Percentiles rank a stretch among this genome's conserved stretches.
These are phyloP conservation scores for Gallinago stenura DNA, from an alignment of 2,797 vertebrate species.

Conservation along the genomic window DNA sequence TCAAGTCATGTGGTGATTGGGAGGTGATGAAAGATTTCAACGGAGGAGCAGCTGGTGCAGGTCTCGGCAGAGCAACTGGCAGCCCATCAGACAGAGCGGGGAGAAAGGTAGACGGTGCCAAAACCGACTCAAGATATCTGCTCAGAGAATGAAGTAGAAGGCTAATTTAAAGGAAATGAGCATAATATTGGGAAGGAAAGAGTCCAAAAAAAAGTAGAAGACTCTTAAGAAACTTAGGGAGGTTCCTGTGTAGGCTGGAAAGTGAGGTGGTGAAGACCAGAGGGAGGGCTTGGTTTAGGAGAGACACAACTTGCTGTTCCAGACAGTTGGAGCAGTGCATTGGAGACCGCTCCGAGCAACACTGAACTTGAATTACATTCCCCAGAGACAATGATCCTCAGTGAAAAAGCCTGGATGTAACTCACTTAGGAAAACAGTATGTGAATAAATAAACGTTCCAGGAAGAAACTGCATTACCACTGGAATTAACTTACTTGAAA, in stretches of 20 bases:
- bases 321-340: not conserved
- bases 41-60: not conserved
- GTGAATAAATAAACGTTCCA: not conserved
- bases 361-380: not conserved
- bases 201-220: not conserved
- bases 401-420: not conserved
- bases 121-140: not conserved
- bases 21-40: not conserved
- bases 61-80: not conserved
- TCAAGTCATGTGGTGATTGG: not conserved
- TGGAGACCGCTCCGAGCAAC: not conserved
- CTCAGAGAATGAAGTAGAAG: not conserved
- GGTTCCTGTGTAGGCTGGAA: not conserved
- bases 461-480: conserved; percentile 8
- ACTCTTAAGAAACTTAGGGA: not conserved
- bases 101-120: not conserved
- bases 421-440: not conserved
- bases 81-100: not conserved
- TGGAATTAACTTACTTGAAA: not conserved
- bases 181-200: not conserved
- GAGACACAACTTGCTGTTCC: not conserved
- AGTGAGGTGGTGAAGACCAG: not conserved
- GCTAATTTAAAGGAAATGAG: not conserved
- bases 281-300: not conserved
- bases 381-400: not conserved